These are phyloP conservation scores for Peribatodes rhomboidaria DNA, from an alignment of 2,888 invertebrate species.

Conservation along the genomic window DNA sequence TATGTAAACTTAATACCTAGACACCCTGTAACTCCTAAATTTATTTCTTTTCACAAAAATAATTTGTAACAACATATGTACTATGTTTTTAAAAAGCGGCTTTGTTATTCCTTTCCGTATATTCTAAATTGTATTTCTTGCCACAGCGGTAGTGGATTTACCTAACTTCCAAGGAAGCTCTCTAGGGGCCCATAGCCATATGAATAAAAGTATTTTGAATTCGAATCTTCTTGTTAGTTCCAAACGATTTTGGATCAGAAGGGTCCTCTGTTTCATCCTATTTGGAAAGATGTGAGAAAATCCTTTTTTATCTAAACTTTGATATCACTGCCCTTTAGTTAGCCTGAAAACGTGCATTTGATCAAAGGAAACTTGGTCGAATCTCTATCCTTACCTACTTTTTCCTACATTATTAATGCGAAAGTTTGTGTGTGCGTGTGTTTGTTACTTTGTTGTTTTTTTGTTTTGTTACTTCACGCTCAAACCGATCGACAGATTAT, in stretches of 20 bases:
- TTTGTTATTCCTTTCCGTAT: neutral
- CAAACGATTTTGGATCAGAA: neutral
- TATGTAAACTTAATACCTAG: too few relatives aligned
- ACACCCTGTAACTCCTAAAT: too few relatives aligned
- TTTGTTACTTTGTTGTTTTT: too few relatives aligned
- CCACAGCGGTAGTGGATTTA: neutral
- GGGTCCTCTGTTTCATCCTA: neutral
- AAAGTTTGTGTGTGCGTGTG: too few relatives aligned
- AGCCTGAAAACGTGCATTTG: neutral
- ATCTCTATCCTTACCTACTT: too few relatives aligned
- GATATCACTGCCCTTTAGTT: neutral
- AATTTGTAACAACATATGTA: neutral
- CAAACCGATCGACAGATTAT: too few relatives aligned
- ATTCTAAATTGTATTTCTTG: conserved; percentile 1
- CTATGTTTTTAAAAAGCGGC: neutral
- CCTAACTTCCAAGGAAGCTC: conserved; percentile 9
- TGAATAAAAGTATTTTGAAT: conserved; percentile 9
- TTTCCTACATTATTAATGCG: too few relatives aligned
- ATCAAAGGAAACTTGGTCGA: too few relatives aligned
- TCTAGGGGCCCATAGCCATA: neutral
- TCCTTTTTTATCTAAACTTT: neutral
- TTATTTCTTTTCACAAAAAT: neutral
- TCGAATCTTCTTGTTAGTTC: conserved; percentile 7
- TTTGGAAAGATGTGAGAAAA: neutral
- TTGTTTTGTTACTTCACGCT: too few relatives aligned